Conservation (phyloP, 1,140 invertebrate species). For the Dolichoris vasculosae region DNA sequence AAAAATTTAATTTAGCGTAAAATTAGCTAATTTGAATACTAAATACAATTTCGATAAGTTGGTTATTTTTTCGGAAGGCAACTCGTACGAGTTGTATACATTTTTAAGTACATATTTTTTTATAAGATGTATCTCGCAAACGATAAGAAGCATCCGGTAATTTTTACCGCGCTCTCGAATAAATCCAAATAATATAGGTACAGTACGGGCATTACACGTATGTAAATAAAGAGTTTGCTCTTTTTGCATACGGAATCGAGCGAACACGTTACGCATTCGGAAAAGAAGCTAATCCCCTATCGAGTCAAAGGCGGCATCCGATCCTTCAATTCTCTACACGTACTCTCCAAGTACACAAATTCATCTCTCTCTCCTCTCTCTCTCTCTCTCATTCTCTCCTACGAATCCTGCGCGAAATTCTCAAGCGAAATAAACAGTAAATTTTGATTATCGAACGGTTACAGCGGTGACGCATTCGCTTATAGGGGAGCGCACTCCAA, state of each 20-base stretch:
- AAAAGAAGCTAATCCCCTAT: slow-evolving; percentile 7
- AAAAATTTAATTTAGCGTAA: neutral
- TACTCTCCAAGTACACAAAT: neutral
- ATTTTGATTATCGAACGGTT: slow-evolving; percentile 40
- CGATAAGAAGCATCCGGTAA: neutral
- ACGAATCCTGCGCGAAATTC: slow-evolving; percentile 18
- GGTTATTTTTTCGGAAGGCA: neutral
- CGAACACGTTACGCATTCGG: neutral
- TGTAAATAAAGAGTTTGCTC: neutral
- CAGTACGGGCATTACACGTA: neutral
- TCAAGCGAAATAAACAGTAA: slow-evolving; percentile 39
- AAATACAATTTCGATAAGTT: neutral
- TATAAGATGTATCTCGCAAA: neutral
- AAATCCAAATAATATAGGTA: neutral
- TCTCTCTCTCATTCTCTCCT: neutral
- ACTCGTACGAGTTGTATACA: neutral
- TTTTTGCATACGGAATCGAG: slow-evolving; percentile 11
- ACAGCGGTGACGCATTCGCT: neutral
- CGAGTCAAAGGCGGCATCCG: neutral
- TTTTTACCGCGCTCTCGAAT: neutral
- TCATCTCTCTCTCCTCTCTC: neutral
- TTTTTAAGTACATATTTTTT: neutral
- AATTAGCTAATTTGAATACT: neutral
- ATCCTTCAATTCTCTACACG: neutral
- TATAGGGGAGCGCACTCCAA: neutral